Conservation (phyloP, 2,888 invertebrate genomes). For the Pollenia labialis region DNA sequence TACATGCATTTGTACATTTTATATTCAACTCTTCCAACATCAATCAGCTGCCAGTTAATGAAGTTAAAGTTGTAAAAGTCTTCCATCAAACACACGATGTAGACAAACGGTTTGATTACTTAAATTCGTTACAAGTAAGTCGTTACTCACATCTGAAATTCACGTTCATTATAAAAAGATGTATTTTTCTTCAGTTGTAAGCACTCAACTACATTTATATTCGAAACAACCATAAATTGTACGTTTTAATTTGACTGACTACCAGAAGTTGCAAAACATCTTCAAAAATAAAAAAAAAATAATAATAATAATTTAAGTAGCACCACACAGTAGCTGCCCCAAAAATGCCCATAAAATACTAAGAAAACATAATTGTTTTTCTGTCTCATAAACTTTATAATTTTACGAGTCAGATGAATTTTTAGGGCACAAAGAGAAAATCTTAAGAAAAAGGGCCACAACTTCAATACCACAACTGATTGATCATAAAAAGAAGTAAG, state of each 20-base stretch:
- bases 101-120: slow-evolving; percentile 9
- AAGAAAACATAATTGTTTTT: slow-evolving; percentile 62
- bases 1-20: background rate
- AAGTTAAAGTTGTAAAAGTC: slow-evolving; percentile 53
- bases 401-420: slow-evolving; percentile 37
- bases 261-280: background rate
- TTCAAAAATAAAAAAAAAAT: background rate
- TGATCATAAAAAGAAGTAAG: slow-evolving; percentile 33
- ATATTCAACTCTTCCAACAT: slow-evolving; percentile 9
- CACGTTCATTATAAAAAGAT: background rate
- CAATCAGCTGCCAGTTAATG: slow-evolving; percentile 66
- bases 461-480: slow-evolving; percentile 10
- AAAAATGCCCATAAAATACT: slow-evolving; percentile 56
- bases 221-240: slow-evolving; percentile 48
- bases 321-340: slow-evolving; percentile 64
- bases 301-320: slow-evolving; percentile 16
- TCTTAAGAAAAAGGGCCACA: background rate
- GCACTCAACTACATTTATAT: background rate
- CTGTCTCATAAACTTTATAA: slow-evolving; percentile 64
- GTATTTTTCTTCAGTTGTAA: slow-evolving; percentile 14
- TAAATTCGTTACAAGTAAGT: slow-evolving; percentile 33
- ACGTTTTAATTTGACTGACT: slow-evolving; percentile 57
- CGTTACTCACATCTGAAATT: background rate
- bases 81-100: background rate
- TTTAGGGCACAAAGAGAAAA: background rate